Conservation (phyloP, 2,113 vertebrate genomes). For the Condylura cristata region DNA sequence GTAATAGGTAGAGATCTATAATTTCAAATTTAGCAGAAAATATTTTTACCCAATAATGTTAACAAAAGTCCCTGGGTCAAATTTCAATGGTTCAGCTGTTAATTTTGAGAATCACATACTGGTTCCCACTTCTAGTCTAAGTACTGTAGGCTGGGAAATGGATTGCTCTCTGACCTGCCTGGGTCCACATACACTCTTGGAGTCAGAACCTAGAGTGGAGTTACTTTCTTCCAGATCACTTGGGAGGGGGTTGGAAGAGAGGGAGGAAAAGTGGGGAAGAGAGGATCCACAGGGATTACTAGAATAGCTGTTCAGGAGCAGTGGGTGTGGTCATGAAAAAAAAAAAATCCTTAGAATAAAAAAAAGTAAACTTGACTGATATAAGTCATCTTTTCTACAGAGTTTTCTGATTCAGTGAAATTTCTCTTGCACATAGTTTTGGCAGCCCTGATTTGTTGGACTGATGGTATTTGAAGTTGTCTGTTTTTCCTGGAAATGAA, state of each 20-base stretch:
- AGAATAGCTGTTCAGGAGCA: neutral
- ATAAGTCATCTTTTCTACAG: neutral
- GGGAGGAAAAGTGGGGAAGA: neutral
- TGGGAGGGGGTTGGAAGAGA: neutral
- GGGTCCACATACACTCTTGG: neutral
- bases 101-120: neutral
- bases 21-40: constrained; percentile 28
- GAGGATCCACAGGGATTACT: neutral
- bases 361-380: neutral
- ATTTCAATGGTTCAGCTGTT: neutral
- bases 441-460: neutral
- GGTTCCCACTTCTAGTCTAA: neutral
- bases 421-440: neutral
- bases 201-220: neutral
- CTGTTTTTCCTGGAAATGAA: constrained; percentile 59
- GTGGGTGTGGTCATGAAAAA: neutral
- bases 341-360: neutral
- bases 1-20: neutral
- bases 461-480: constrained; percentile 37
- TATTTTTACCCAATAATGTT: neutral
- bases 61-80: neutral
- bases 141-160: neutral
- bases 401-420: neutral
- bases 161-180: neutral
- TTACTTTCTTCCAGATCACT: neutral